A percentile compares a stretch with the other conserved stretches of the same genome.
Evolutionary conservation across 2,888 invertebrate species (phyloP).

Genomic region (Xestia c-nigrum): DNA sequence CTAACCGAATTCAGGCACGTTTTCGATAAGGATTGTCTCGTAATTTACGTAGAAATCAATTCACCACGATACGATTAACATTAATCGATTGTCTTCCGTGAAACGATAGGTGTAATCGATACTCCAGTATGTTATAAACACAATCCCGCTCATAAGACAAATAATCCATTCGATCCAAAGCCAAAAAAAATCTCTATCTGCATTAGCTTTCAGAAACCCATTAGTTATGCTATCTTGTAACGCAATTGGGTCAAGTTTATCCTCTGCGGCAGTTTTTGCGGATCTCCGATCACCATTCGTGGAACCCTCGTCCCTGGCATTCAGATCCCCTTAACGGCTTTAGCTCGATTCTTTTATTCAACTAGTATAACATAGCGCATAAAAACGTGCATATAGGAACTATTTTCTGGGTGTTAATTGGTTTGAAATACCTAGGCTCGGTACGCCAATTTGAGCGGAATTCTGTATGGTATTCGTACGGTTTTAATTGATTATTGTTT

Average conservation of each 20-base stretch:
- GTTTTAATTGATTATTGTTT: constrained; percentile 30
- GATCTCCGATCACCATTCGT: constrained; percentile 24
- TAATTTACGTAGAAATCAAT: neutral
- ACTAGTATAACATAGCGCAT: constrained; percentile 11
- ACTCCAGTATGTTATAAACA: neutral
- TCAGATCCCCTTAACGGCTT: constrained; percentile 18
- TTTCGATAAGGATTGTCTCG: constrained; percentile 23
- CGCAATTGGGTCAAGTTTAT: constrained; percentile 66
- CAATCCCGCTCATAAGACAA: neutral
- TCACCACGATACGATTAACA: neutral
- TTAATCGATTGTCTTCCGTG: neutral
- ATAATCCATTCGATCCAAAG: constrained; percentile 51
- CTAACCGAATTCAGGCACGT: constrained; percentile 17
- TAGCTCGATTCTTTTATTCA: constrained; percentile 24
- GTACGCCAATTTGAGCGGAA: constrained; percentile 16
- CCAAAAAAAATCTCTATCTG: constrained; percentile 39
- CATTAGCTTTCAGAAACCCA: constrained; percentile 51
- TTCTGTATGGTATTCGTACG: constrained; percentile 5
- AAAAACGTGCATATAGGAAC: constrained; percentile 4
- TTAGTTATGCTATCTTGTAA: constrained; percentile 51
- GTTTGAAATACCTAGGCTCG: constrained; percentile 27
- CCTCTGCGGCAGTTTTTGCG: constrained; percentile 36
- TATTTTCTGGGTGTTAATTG: constrained; percentile 36
- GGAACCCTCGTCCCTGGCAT: constrained; percentile 42
- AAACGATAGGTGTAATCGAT: neutral